A percentile compares a stretch with the other conserved stretches of the same genome.
Conservation (phyloP, 2,888 invertebrate genomes). For the Leistus spinibarbis region DNA sequence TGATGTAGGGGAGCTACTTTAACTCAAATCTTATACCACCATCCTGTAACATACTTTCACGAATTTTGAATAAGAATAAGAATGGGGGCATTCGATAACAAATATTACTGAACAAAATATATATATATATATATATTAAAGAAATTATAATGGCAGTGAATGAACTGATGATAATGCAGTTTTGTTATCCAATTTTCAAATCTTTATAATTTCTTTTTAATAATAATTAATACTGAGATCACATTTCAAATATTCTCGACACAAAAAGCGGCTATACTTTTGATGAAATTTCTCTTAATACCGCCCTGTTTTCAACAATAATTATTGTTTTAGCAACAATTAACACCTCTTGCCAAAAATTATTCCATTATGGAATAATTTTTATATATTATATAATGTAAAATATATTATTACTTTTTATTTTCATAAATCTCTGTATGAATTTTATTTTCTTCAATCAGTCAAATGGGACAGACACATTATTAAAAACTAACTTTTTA, state of each 20-base stretch:
- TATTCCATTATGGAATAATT: slow-evolving; percentile 3
- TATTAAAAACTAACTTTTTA: slow-evolving; percentile 32
- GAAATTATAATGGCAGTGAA: slow-evolving; percentile 52
- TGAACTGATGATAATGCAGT: slow-evolving; percentile 47
- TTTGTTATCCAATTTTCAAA: slow-evolving; percentile 11
- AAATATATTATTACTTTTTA: slow-evolving; percentile 9
- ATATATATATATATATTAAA: slow-evolving; percentile 14
- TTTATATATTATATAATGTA: neutral
- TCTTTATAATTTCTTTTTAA: slow-evolving; percentile 1
- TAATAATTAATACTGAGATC: slow-evolving; percentile 55
- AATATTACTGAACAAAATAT: neutral
- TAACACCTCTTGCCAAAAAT: neutral
- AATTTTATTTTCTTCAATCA: slow-evolving; percentile 26
- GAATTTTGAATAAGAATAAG: neutral
- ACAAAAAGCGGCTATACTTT: slow-evolving; percentile 21
- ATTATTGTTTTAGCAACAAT: slow-evolving; percentile 12
- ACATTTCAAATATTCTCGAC: slow-evolving; percentile 44
- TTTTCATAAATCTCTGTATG: slow-evolving; percentile 37
- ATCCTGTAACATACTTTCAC: neutral
- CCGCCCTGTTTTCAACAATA: slow-evolving; percentile 29
- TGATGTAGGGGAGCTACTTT: slow-evolving; percentile 30
- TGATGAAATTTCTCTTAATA: slow-evolving; percentile 18
- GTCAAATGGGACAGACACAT: slow-evolving; percentile 36
- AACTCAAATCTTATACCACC: slow-evolving; percentile 1
- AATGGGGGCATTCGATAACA: neutral